Percentiles rank a stretch among this genome's conserved stretches.
Conservation (phyloP, 1,140 invertebrate species). For the Heliconius melpomene region DNA sequence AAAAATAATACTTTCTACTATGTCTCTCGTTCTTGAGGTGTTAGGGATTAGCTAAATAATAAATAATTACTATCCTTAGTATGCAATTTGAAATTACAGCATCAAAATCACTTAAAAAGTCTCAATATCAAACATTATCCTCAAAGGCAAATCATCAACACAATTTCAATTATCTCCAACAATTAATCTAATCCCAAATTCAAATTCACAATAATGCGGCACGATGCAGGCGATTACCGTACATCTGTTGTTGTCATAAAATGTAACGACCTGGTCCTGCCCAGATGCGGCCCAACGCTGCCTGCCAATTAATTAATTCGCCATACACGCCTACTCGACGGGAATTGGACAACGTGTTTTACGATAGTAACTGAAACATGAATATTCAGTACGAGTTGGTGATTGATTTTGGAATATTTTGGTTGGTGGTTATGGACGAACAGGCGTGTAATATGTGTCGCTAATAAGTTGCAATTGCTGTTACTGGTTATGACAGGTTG, state of each 20-base stretch:
- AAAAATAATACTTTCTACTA: no score
- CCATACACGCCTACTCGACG: conserved; percentile 57
- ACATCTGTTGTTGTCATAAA: conserved; percentile 69
- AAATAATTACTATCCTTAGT: neutral
- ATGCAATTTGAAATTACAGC: neutral
- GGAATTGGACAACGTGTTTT: conserved; percentile 62
- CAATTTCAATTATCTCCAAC: conserved; percentile 40
- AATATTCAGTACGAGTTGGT: conserved; percentile 28
- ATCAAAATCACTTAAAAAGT: neutral
- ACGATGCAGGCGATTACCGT: conserved; percentile 57
- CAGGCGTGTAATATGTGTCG: neutral
- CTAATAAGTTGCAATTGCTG: neutral
- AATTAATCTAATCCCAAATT: conserved; percentile 47
- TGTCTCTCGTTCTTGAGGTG: no score
- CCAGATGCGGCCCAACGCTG: conserved; percentile 62
- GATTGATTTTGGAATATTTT: conserved; percentile 28
- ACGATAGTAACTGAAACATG: conserved; percentile 49
- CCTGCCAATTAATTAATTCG: conserved; percentile 72
- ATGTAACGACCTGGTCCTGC: conserved; percentile 67
- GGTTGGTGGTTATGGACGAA: neutral
- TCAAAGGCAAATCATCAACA: conserved; percentile 19
- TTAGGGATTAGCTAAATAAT: neutral
- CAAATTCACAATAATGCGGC: conserved; percentile 49
- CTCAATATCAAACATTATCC: neutral
- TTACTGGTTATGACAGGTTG: neutral